Evolutionary conservation across 2,888 invertebrate genomes (phyloP).

Genomic region (Cancer borealis): DNA sequence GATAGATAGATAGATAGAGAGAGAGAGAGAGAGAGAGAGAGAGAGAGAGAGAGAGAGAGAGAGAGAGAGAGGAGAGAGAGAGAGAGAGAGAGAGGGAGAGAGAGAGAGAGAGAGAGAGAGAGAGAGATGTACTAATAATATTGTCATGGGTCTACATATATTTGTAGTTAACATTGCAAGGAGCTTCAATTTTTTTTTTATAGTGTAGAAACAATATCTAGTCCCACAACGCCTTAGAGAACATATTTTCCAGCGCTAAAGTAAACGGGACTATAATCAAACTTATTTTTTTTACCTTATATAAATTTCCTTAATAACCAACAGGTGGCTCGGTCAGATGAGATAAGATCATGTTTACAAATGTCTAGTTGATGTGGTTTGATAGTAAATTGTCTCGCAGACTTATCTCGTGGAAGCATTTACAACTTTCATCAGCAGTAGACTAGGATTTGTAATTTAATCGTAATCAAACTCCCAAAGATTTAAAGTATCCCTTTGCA

Average conservation of each 20-base stretch:
- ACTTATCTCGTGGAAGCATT: not conserved
- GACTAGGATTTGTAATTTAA: not conserved
- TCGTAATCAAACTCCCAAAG: not conserved
- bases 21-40: constrained; percentile 20
- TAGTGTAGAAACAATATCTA: too few species aligned
- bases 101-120: not conserved
- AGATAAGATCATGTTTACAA: not conserved
- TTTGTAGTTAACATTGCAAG: too few species aligned
- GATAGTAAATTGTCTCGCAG: not conserved
- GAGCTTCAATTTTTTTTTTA: too few species aligned
- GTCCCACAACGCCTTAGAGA: too few species aligned
- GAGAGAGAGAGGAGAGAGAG: constrained; percentile 10
- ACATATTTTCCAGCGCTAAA: not conserved
- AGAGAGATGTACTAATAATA: too few species aligned
- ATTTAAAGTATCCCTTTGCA: not conserved
- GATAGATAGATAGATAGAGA: not conserved
- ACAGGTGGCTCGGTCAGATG: not conserved
- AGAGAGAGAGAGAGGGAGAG: not conserved
- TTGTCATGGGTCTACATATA: too few species aligned
- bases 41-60: constrained; percentile 14
- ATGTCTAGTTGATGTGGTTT: not conserved
- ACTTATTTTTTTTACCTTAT: too few species aligned
- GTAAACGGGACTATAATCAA: not conserved
- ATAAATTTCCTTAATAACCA: not conserved
- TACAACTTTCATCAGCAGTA: not conserved